Base-by-base conservation (phyloP, 1,140 invertebrate species). In the Drosophila equinoxialis region DNA sequence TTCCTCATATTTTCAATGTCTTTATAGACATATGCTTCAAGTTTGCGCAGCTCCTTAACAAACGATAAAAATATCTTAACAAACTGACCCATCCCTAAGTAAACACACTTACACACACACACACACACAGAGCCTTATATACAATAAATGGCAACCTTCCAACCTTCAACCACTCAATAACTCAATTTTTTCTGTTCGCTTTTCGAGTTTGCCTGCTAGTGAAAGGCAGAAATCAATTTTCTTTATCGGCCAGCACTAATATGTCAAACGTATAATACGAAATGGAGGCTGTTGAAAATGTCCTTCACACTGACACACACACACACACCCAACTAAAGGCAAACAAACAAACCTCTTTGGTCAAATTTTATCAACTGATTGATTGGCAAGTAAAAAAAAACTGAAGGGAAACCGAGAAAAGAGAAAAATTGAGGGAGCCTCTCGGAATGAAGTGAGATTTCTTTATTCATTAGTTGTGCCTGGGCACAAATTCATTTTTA, bases 401-500 rank as follows among this genome's bases (percentile, higher is more conserved):
- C n/a, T 11, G 35, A 45, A 17, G n/a, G n/a, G 6, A 48, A 17
- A 48, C 45, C 45, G 8, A 48, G 17, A 48, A 51, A 23, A 17
- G 45, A 51, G 17, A 51, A 51, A 51, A 51, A 51, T 51, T 51
- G 45, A 51, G 45, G 45, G 11, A 23, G 30, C 26, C 41, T 48
- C 42, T 42, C 59, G 64, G 45, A 58, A 65, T 64, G 48, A 68
- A 58, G 54, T n/a, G 39, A 71, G 64, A 79, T 89, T 80, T 87
- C 84, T 73, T 81, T 89, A 84, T 89, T 87, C 85, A 87, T 87
- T 87, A 87, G 84, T 87, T 89, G 74, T 68, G 85, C 84, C 84
- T 80, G 71, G 84, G 80, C 84, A 78, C 84, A 87, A 87, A 87
- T 87, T 87, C 71, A 84, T 87, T 78, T 87, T 87, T 87, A 87